Base-by-base conservation (phyloP, 1,140 invertebrate genomes). In the Dolichoris vasculosae region DNA sequence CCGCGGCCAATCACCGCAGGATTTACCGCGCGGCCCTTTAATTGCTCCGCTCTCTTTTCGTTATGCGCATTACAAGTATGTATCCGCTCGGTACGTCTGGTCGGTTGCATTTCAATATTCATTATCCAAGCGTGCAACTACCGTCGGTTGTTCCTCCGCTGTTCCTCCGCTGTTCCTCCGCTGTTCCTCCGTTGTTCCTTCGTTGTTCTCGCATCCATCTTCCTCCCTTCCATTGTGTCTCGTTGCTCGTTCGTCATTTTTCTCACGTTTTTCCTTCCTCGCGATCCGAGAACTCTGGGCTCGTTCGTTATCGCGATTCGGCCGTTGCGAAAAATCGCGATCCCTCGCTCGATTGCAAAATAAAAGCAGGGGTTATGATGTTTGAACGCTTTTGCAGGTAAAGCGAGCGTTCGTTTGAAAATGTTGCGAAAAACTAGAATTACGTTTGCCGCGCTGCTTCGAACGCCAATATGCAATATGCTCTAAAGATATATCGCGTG, bases 21-120 rank as follows among this genome's bases (percentile, higher is more conserved):
- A 78, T 78, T 78, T 79, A 79, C 35, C 76, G 15, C 32, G 38
- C 69, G 15, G 64, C 64, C 64, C 79, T 81, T 81, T 69, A 81
- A 81, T 81, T 81, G 43, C 59, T 20, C 1, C 23, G 38, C 69
- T 26, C 23, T 59, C 2, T 59, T 59, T 59, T 59, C 48, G 48
- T 51, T 51, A 17, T 17, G 20, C 7, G 48, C n/a, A n/a, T n/a
- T 51, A 51, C 48, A 9, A 46, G 43, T 17, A 2, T 51, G n/a
- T 11, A 51, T 17, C 48, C 48, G 48, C 48, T 2, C 48, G 7
- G n/a, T n/a, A n/a, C n/a, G n/a, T 17, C 48, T 17, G 48, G 11
- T 2, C 48, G 7, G 11, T 17, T 51, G 7, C 48, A 51, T 17
- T 51, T 51, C 48, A 51, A 51, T 51, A 51, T 17, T 9, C 48